phyloP scores from a whole-genome alignment of 2,113 vertebrate genomes.

The Tragelaphus scriptus region DNA sequence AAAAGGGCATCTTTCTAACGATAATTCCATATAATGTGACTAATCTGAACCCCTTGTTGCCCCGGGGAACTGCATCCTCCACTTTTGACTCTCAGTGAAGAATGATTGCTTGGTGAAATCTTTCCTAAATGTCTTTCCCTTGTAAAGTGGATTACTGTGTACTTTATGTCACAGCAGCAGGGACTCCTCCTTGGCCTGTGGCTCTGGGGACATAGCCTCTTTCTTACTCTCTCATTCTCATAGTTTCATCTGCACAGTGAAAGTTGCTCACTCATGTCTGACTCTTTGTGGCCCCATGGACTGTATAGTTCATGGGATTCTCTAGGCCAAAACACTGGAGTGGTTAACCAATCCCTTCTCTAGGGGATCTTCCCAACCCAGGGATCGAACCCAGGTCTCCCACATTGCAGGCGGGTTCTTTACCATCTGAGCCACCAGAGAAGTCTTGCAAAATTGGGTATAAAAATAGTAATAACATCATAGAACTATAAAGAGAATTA shows the following conservation, averaged over 20 bases:
- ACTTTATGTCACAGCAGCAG: accelerated
- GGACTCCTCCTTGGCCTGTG: accelerated
- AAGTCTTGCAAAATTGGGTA: not conserved
- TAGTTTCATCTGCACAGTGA: not conserved
- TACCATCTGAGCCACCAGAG: not conserved
- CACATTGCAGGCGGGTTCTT: accelerated
- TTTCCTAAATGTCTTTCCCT: not conserved
- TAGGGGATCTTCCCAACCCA: not conserved
- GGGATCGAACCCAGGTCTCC: not conserved
- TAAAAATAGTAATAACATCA: not conserved
- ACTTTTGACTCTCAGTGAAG: not conserved
- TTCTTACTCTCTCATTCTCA: too few relatives aligned
- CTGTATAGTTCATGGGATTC: not conserved
- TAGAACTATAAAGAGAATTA: not conserved
- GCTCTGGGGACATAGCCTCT: too few relatives aligned
- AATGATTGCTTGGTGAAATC: accelerated
- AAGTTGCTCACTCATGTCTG: not conserved
- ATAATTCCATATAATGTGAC: accelerated
- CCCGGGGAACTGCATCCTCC: accelerated
- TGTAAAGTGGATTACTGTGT: accelerated
- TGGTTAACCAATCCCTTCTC: not conserved
- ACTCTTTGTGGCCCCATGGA: not conserved
- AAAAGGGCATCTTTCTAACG: not conserved
- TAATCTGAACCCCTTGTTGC: not conserved
- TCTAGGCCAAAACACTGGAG: not conserved